A percentile compares a stretch with the other conserved stretches of the same genome.
These are phyloP conservation scores for Limonius californicus DNA, from an alignment of 1,140 invertebrate genomes.

Conservation along the genomic window DNA sequence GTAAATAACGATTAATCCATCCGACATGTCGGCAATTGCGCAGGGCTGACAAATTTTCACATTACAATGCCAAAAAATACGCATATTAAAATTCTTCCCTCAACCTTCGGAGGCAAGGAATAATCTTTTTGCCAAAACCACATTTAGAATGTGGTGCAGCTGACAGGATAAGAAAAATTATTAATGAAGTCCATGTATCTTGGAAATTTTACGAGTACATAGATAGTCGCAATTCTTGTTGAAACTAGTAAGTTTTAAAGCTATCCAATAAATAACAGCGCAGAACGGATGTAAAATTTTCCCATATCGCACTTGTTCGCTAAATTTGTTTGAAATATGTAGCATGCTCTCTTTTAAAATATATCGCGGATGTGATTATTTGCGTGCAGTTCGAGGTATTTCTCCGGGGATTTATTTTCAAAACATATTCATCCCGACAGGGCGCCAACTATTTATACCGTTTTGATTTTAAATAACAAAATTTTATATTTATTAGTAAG, in stretches of 20 bases:
- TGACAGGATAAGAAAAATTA: neutral
- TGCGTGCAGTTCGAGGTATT: slow-evolving; percentile 12
- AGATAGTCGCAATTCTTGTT: neutral
- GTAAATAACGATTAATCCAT: slow-evolving; percentile 34
- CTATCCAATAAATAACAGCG: slow-evolving; percentile 15
- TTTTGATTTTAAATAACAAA: slow-evolving; percentile 22
- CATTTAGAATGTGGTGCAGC: slow-evolving; percentile 4
- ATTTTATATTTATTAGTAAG: slow-evolving; percentile 10
- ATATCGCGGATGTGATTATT: slow-evolving; percentile 22
- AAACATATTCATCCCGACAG: slow-evolving; percentile 20
- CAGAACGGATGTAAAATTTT: slow-evolving; percentile 19
- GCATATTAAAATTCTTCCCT: neutral
- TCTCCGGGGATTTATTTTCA: slow-evolving; percentile 15
- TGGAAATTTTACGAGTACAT: neutral
- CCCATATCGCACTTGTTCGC: slow-evolving; percentile 21
- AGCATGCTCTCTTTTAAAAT: slow-evolving; percentile 14
- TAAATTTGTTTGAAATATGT: slow-evolving; percentile 19
- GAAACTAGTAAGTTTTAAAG: neutral
- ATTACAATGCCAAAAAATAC: slow-evolving; percentile 9
- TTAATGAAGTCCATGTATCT: neutral
- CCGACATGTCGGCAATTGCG: slow-evolving; percentile 24
- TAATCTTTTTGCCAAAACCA: slow-evolving; percentile 9
- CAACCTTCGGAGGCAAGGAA: neutral
- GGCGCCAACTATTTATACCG: slow-evolving; percentile 15
- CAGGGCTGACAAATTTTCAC: neutral